Evolutionary conservation across 1,140 invertebrate genomes (phyloP).

Genomic region (Formica exsecta): DNA sequence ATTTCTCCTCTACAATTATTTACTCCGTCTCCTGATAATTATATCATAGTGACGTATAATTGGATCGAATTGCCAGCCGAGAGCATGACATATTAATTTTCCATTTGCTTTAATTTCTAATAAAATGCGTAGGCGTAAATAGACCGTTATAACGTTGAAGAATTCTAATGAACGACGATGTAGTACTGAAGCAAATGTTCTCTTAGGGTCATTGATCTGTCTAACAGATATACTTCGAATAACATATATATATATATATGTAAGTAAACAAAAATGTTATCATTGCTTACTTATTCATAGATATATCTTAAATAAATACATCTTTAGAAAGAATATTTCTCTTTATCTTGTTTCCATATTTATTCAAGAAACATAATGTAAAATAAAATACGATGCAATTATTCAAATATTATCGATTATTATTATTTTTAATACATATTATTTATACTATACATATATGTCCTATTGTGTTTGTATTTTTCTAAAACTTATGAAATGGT

Average conservation of each 20-base stretch:
- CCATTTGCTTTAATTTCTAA: conserved; percentile 36
- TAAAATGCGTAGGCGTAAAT: conserved; percentile 12
- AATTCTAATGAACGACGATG: background rate
- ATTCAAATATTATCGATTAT: conserved; percentile 19
- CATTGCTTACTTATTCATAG: too few relatives aligned
- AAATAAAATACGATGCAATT: background rate
- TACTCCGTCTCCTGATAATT: conserved; percentile 38
- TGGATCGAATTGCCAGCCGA: conserved; percentile 9
- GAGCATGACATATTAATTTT: conserved; percentile 41
- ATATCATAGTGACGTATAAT: conserved; percentile 7
- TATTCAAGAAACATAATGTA: background rate
- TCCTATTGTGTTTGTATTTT: too few relatives aligned
- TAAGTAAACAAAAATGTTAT: background rate
- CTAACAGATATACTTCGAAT: background rate
- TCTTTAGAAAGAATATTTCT: background rate
- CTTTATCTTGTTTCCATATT: conserved; percentile 2
- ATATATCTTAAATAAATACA: conserved; percentile 9
- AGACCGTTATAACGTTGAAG: background rate
- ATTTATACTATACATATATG: background rate
- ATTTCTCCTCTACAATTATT: conserved; percentile 50
- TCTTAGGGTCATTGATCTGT: background rate
- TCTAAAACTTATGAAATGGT: background rate
- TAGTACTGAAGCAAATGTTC: background rate
- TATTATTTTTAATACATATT: background rate
- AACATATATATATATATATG: background rate